Percentiles rank a stretch among this genome's conserved stretches.
These are phyloP conservation scores for Kryphioiulus occultus DNA, from an alignment of 2,888 invertebrate species.

Conservation along the genomic window DNA sequence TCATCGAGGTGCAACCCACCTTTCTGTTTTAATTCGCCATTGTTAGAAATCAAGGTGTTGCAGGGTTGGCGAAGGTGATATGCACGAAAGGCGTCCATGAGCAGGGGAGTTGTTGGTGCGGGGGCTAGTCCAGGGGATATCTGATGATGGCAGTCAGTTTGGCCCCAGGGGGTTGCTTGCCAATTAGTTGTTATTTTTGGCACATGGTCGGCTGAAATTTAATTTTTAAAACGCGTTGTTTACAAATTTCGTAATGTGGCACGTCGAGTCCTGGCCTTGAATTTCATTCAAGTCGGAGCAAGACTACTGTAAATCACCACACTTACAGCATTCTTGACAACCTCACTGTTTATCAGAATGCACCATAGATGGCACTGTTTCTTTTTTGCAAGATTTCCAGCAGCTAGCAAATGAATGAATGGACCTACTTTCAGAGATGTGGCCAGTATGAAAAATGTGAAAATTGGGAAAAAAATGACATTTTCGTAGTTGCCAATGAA, in stretches of 20 bases:
- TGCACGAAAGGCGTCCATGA: not conserved
- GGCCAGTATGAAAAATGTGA: too few species aligned
- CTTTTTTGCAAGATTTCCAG: too few species aligned
- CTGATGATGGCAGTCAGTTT: not conserved
- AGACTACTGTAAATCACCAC: not conserved
- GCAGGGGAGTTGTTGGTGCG: not conserved
- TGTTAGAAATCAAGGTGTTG: conserved; percentile 6
- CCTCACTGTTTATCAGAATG: not conserved
- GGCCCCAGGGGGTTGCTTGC: conserved; percentile 20
- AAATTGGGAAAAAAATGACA: too few species aligned
- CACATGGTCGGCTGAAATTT: conserved; percentile 26
- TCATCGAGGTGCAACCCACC: conserved; percentile 18
- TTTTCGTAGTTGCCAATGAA: too few species aligned
- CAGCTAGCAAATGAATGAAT: too few species aligned
- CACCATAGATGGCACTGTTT: too few species aligned
- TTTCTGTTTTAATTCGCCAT: conserved; percentile 15
- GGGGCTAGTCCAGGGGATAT: conserved; percentile 31
- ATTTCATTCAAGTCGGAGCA: not conserved
- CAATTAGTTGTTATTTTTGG: conserved; percentile 31
- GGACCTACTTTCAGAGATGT: too few species aligned
- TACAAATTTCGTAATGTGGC: not conserved
- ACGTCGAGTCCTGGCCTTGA: not conserved
- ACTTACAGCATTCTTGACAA: not conserved
- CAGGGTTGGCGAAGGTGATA: not conserved
- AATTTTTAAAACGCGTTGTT: not conserved